Conservation (phyloP, 2,797 vertebrate species). For the Sebastiscus albofasciatus region DNA sequence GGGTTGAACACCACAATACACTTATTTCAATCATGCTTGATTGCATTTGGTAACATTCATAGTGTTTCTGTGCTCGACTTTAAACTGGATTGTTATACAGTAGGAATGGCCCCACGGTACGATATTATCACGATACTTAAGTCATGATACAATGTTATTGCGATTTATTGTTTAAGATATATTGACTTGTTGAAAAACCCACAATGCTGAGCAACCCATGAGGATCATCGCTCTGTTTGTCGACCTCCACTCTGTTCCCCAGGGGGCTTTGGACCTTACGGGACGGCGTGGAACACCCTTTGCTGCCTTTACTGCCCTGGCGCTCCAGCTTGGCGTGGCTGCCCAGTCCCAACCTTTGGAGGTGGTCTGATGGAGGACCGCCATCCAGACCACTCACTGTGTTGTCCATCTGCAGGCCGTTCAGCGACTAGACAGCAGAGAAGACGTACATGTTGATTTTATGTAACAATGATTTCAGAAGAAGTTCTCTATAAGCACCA, state of each 20-base stretch:
- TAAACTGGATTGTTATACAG: accelerated
- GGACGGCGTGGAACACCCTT: constrained; percentile 72
- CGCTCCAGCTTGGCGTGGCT: constrained; percentile 90
- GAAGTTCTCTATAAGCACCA: background rate
- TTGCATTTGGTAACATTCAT: background rate
- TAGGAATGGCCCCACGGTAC: background rate
- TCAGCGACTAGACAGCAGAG: constrained; percentile 84
- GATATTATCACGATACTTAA: too few relatives aligned
- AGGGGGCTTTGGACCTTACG: constrained; percentile 83
- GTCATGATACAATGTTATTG: too few relatives aligned
- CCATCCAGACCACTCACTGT: constrained; percentile 79
- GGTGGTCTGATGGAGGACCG: constrained; percentile 66
- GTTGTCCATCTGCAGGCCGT: constrained; percentile 94
- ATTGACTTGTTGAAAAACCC: constrained; percentile 12
- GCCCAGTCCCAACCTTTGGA: constrained; percentile 80
- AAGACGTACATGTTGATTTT: accelerated
- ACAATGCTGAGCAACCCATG: constrained; percentile 81
- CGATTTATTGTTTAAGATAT: background rate
- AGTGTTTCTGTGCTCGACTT: background rate
- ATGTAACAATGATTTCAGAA: background rate
- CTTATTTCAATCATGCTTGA: background rate
- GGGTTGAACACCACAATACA: background rate
- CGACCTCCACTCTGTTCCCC: constrained; percentile 76
- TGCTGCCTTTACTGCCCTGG: constrained; percentile 84
- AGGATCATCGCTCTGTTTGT: constrained; percentile 80